Conservation (phyloP, 2,888 invertebrate species). For the Oxystoma pomonae region DNA sequence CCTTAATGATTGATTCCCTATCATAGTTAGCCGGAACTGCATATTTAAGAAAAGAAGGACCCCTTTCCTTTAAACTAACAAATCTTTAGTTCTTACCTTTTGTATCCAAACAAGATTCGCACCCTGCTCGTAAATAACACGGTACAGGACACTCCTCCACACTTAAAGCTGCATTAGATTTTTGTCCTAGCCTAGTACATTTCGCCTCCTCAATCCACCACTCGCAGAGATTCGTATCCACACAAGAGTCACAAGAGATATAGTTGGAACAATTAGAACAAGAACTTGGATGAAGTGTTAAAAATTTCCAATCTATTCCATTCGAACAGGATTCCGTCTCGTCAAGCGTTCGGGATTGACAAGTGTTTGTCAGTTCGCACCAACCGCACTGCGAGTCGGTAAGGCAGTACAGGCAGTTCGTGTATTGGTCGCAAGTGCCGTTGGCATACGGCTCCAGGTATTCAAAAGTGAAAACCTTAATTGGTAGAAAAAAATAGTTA, state of each 20-base stretch:
- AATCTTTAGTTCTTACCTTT: too few species aligned
- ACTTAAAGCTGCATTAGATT: conserved; percentile 61
- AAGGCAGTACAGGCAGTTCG: conserved; percentile 82
- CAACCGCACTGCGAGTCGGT: conserved; percentile 89
- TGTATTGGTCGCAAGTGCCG: conserved; percentile 71
- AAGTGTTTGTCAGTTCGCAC: conserved; percentile 75
- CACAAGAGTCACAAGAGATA: conserved; percentile 83
- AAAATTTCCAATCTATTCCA: conserved; percentile 67
- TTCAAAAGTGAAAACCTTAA: conserved; percentile 73
- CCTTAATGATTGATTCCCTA: too few species aligned
- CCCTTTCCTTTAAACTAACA: too few species aligned
- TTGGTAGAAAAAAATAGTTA: conserved; percentile 12
- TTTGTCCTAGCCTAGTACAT: conserved; percentile 74
- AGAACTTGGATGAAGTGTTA: conserved; percentile 75
- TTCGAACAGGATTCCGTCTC: conserved; percentile 59
- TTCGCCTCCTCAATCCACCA: conserved; percentile 88
- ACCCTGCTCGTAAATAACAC: conserved; percentile 72
- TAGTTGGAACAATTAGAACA: conserved; percentile 88
- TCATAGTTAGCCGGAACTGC: too few species aligned
- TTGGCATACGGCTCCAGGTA: conserved; percentile 85
- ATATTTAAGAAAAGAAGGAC: too few species aligned
- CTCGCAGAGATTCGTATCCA: conserved; percentile 73
- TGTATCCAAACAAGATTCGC: conserved; percentile 79
- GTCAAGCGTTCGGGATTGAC: conserved; percentile 64
- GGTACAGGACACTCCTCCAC: conserved; percentile 71